Base-by-base conservation (phyloP, 2,113 vertebrate species). In the Orycteropus afer region DNA sequence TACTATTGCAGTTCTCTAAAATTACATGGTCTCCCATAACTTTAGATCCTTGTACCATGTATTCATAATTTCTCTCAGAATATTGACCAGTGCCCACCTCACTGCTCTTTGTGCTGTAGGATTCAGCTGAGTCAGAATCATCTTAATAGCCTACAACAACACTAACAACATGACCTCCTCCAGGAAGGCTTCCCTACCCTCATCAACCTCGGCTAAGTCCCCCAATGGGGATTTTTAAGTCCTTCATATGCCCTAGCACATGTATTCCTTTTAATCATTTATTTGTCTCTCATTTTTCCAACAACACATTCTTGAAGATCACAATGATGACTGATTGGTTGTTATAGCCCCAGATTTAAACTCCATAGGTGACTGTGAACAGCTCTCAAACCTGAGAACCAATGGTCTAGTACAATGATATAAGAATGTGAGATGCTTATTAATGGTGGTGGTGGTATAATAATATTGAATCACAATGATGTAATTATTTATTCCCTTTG, bases 401-500 rank as follows among this genome's bases (percentile, higher is more conserved):
- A 80, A 27, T 27, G n/a, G 55, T 71, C 57, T 37, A 25, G 20
- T 61, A 89, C n/a, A 92, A 7, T 45, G 57, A 34, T 57, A 47
- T 59, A 45, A 51, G 82, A 65, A 5, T 65, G 5, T 65, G 47
- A 92, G 51, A 61, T 81, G 22, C 27, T 81, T 77, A 23, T 40
- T 77, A 79, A 78, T 10, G n/a, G 7, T 34, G 2, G 18, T 85
- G n/a, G n/a, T n/a, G n/a, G n/a, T n/a, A n/a, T n/a, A 53, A 67
- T 53, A 61, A 5, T 59, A 78, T 73, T 92, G 61, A 86, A 83
- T 78, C 27, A 57, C 47, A 27, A 12, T 86, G 23, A 80, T 11
- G n/a, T 82, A 82, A 65, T 86, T 51, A 74, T 82, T 86, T 51
- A 74, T 82, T 86, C 22, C 32, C 20, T 88, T 91, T 85, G 65